These are phyloP conservation scores for Scaptomyza montana DNA, from an alignment of 1,140 invertebrate genomes.

Conservation along the genomic window DNA sequence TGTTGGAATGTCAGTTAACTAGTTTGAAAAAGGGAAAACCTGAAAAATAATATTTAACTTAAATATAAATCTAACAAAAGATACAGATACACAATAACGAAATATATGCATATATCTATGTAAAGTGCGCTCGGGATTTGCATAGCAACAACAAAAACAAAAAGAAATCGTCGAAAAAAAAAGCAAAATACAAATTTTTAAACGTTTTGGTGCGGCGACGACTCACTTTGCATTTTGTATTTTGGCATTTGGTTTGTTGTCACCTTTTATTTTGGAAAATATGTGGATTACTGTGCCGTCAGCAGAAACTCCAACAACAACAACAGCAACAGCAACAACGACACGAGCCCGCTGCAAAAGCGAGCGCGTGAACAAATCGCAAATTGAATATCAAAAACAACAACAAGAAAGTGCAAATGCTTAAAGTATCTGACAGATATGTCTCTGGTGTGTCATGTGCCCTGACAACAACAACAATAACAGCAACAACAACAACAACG, in stretches of 20 bases:
- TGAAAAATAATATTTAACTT: constrained; percentile 51
- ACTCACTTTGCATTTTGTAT: constrained; percentile 35
- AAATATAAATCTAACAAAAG: constrained; percentile 40
- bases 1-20: constrained; percentile 78
- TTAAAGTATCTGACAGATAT: constrained; percentile 56
- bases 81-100: constrained; percentile 29
- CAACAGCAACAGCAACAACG: constrained; percentile 23
- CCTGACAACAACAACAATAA: constrained; percentile 42
- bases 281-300: constrained; percentile 62
- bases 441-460: constrained; percentile 61
- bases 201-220: constrained; percentile 24
- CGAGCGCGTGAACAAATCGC: constrained; percentile 39
- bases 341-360: constrained; percentile 31
- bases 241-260: constrained; percentile 30
- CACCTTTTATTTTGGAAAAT: constrained; percentile 39
- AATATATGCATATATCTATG: constrained; percentile 21
- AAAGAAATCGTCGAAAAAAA: constrained; percentile 16
- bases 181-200: not conserved
- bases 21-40: constrained; percentile 51
- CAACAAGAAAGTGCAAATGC: constrained; percentile 45
- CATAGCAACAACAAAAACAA: constrained; percentile 31
- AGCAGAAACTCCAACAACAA: constrained; percentile 37
- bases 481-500: constrained; percentile 31
- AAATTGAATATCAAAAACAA: constrained; percentile 37
- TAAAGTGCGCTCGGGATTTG: constrained; percentile 27